Conservation (phyloP, 2,113 vertebrate species). For the Aleadryas rufinucha region DNA sequence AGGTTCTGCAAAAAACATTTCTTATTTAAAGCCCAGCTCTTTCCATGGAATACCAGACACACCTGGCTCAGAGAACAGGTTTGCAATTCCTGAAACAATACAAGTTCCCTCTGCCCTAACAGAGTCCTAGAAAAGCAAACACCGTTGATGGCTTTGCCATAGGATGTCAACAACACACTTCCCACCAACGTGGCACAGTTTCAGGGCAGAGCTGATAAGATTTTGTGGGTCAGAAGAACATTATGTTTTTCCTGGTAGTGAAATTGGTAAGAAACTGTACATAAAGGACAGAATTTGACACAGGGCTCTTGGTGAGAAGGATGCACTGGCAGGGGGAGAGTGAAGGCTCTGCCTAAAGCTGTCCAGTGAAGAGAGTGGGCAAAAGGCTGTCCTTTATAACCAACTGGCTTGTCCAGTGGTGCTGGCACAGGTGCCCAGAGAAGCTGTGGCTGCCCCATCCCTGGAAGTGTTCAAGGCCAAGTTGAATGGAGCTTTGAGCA, state of each 20-base stretch:
- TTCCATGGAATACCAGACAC: background rate
- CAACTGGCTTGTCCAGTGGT: background rate
- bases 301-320: background rate
- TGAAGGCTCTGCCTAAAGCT: background rate
- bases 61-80: background rate
- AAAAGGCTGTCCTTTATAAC: background rate
- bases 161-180: background rate
- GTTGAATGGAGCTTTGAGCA: background rate
- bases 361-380: background rate
- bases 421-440: background rate
- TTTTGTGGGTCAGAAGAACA: background rate
- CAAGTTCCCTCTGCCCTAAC: background rate
- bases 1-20: background rate
- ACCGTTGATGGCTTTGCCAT: background rate
- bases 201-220: background rate
- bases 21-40: background rate
- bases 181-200: rapidly evolving
- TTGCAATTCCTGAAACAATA: background rate
- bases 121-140: background rate
- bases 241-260: background rate
- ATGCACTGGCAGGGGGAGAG: background rate
- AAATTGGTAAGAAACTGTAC: background rate
- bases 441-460: background rate
- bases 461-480: background rate
- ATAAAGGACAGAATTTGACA: background rate